Evolutionary conservation across 2,888 invertebrate genomes (phyloP).

Genomic region (Rutpela maculata): DNA sequence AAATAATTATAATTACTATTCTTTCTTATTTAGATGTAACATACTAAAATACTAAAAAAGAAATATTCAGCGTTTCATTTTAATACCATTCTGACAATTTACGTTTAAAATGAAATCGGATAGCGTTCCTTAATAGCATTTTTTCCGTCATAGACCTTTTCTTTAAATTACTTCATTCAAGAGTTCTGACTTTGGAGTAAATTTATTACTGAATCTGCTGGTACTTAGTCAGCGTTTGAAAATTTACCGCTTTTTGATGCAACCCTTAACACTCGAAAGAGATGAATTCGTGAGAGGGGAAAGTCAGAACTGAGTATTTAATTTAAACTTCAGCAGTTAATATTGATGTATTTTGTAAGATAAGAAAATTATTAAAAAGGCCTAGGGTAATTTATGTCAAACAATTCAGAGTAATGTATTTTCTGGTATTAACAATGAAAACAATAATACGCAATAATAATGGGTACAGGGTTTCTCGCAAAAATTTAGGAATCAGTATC

Average conservation of each 20-base stretch:
- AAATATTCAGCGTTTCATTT: no score
- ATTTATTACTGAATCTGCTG: neutral
- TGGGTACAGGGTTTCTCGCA: no score
- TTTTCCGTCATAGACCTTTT: neutral
- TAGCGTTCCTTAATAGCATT: neutral
- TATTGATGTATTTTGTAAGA: neutral
- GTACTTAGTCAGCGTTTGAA: conserved; percentile 7
- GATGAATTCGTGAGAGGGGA: neutral
- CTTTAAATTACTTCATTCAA: neutral
- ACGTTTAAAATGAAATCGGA: neutral
- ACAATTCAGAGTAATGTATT: no score
- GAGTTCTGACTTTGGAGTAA: neutral
- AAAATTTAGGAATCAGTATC: no score
- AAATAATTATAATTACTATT: no score
- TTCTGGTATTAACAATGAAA: no score
- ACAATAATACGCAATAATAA: no score
- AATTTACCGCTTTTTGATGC: neutral
- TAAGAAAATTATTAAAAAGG: neutral
- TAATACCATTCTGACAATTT: neutral
- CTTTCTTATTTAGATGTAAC: no score
- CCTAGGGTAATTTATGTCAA: no score
- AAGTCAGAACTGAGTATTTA: neutral
- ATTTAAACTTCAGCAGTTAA: neutral
- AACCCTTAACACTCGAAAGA: neutral
- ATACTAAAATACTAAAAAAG: no score